Conservation (phyloP, 1,140 invertebrate genomes). For the Drosophila simulans region DNA sequence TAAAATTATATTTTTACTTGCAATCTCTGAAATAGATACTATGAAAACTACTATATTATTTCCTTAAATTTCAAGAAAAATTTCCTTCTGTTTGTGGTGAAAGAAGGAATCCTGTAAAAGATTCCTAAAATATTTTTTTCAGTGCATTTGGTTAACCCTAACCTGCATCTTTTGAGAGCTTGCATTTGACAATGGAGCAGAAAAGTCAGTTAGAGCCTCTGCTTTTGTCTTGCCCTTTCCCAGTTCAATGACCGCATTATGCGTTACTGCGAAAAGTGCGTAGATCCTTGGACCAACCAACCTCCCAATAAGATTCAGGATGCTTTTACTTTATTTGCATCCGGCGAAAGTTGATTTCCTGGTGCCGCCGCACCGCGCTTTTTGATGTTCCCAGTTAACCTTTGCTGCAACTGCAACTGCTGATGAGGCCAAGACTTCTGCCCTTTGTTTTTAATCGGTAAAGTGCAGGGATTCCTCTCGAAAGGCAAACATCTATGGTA, state of each 20-base stretch:
- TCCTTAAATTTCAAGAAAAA: too few relatives aligned
- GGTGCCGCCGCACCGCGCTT: slow-evolving; percentile 19
- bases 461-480: slow-evolving; percentile 53
- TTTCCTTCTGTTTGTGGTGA: too few relatives aligned
- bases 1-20: too few relatives aligned
- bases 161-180: slow-evolving; percentile 19
- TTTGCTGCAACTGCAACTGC: slow-evolving; percentile 32
- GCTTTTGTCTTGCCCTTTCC: slow-evolving; percentile 42
- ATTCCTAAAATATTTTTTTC: slow-evolving; percentile 3
- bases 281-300: slow-evolving; percentile 4
- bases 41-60: too few relatives aligned
- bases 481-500: slow-evolving; percentile 42
- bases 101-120: too few relatives aligned
- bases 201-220: slow-evolving; percentile 28
- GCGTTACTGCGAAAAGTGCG: slow-evolving; percentile 49
- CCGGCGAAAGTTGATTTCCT: slow-evolving; percentile 48
- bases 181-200: slow-evolving; percentile 64
- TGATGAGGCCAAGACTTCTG: slow-evolving; percentile 43
- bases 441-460: slow-evolving; percentile 72
- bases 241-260: slow-evolving; percentile 79
- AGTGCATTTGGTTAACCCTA: slow-evolving; percentile 15
- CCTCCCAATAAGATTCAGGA: slow-evolving; percentile 26
- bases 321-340: slow-evolving; percentile 52
- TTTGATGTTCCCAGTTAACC: slow-evolving; percentile 44
- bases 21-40: too few relatives aligned